Conservation (phyloP, 2,888 invertebrate species). For the Eupithecia centaureata region DNA sequence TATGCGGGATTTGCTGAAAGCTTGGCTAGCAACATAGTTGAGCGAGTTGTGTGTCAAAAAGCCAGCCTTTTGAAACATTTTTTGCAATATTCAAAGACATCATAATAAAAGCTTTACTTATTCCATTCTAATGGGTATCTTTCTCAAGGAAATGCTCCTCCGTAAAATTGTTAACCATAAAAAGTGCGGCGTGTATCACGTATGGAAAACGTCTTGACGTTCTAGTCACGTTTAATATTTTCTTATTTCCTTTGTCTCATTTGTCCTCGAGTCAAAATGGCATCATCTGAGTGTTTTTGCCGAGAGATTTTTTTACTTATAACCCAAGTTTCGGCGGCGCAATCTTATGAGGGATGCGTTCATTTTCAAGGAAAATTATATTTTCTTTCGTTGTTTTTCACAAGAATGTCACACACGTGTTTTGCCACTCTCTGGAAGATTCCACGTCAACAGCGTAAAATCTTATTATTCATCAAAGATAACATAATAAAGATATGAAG, state of each 20-base stretch:
- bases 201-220: slow-evolving; percentile 72
- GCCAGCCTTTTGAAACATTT: not conserved
- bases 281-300: slow-evolving; percentile 70
- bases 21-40: not conserved
- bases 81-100: not conserved
- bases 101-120: slow-evolving; percentile 14
- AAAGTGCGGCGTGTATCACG: slow-evolving; percentile 60
- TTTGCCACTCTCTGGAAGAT: not conserved
- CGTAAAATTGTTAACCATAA: slow-evolving; percentile 35
- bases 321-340: slow-evolving; percentile 46
- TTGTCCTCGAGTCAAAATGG: slow-evolving; percentile 75
- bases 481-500: not conserved
- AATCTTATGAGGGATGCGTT: slow-evolving; percentile 45
- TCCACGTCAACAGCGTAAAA: not conserved
- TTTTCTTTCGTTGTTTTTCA: slow-evolving; percentile 25
- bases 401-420: slow-evolving; percentile 12
- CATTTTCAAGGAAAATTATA: slow-evolving; percentile 30
- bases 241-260: slow-evolving; percentile 82
- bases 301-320: slow-evolving; percentile 52
- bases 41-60: not conserved
- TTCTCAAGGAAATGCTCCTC: slow-evolving; percentile 30
- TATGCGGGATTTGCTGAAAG: not conserved
- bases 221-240: slow-evolving; percentile 82
- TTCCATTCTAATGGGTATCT: slow-evolving; percentile 25
- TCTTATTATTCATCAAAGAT: not conserved